These are phyloP conservation scores for Malurus splendens DNA, from an alignment of 2,797 vertebrate genomes.

Conservation along the genomic window DNA sequence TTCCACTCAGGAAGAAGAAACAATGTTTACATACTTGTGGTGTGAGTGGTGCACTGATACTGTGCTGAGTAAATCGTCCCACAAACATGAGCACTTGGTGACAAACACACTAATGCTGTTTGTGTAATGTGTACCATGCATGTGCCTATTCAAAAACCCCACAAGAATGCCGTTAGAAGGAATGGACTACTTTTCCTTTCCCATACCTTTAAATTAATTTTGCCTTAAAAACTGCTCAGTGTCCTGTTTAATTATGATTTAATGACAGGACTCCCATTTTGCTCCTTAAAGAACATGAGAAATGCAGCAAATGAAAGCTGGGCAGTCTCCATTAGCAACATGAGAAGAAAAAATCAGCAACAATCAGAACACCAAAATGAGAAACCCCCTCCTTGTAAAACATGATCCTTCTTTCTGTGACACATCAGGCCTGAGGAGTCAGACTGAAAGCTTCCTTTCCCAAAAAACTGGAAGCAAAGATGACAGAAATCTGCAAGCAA, in stretches of 20 bases:
- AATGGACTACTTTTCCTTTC: not conserved
- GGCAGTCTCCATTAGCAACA: not conserved
- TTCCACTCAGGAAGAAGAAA: not conserved
- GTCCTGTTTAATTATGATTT: not conserved
- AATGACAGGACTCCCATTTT: not conserved
- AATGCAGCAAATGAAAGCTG: not conserved
- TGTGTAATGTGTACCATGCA: not conserved
- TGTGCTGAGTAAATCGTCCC: not conserved
- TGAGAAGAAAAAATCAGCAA: not conserved
- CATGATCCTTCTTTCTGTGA: not conserved
- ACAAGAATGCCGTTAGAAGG: not conserved
- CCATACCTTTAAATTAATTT: not conserved
- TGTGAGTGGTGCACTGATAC: not conserved
- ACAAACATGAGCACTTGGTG: not conserved
- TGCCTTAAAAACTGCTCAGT: not conserved
- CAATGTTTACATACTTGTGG: not conserved
- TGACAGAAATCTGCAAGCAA: not conserved
- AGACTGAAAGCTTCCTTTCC: not conserved
- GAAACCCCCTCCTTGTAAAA: not conserved
- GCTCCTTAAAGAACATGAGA: not conserved
- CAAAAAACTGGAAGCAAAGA: not conserved
- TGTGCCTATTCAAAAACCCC: not conserved
- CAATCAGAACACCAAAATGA: not conserved
- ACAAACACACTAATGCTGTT: not conserved
- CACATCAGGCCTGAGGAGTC: not conserved